These are phyloP conservation scores for Drosophila pegasa DNA, from an alignment of 2,888 invertebrate genomes.

Conservation along the genomic window DNA sequence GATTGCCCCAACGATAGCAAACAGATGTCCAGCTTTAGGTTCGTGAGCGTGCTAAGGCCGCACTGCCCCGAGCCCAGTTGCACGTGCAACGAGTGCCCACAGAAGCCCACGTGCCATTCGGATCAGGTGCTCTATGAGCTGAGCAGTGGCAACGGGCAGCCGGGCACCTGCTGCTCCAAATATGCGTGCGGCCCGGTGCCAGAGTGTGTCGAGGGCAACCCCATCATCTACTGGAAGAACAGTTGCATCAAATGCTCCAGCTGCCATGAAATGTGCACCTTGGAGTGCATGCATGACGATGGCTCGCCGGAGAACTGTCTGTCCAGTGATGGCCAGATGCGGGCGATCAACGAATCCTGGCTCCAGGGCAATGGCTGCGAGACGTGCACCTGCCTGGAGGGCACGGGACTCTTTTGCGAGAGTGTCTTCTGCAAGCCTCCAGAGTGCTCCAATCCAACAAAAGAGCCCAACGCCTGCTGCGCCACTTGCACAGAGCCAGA, in stretches of 20 bases:
- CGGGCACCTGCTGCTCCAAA: constrained; percentile 85
- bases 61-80: constrained; percentile 73
- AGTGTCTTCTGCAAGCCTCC: constrained; percentile 58
- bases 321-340: constrained; percentile 42
- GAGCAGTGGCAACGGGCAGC: constrained; percentile 60
- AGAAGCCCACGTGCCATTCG: constrained; percentile 50
- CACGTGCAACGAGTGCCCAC: constrained; percentile 69
- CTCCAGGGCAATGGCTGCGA: constrained; percentile 67
- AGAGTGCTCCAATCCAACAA: constrained; percentile 70
- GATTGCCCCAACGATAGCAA: constrained; percentile 44
- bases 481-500: constrained; percentile 63
- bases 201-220: constrained; percentile 63
- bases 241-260: constrained; percentile 76
- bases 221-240: constrained; percentile 37
- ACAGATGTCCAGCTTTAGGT: neutral
- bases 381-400: constrained; percentile 69
- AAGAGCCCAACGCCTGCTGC: constrained; percentile 76
- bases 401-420: constrained; percentile 59
- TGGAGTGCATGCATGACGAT: constrained; percentile 17
- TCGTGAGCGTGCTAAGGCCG: constrained; percentile 28
- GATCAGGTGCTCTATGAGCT: constrained; percentile 66
- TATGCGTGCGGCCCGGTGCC: constrained; percentile 82
- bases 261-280: constrained; percentile 35
- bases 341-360: constrained; percentile 72
- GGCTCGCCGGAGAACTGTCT: constrained; percentile 44